A percentile compares a stretch with the other conserved stretches of the same genome.
Evolutionary conservation across 2,113 vertebrate species (phyloP).

Genomic region (Cryptomyrus ogoouensis): DNA sequence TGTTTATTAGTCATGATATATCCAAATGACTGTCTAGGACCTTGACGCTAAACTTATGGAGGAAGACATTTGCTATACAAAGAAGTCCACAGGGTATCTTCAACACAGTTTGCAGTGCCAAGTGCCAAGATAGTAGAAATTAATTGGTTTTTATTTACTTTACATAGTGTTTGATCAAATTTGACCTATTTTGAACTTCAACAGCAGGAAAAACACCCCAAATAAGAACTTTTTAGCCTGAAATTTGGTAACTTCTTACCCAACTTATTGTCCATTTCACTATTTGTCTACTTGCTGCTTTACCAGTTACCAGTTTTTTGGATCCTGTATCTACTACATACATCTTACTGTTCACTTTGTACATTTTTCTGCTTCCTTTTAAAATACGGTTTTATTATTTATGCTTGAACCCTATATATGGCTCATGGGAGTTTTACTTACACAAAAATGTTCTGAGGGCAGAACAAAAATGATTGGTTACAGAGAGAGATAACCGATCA

Average conservation of each 20-base stretch:
- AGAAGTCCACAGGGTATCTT: neutral
- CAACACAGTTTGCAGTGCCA: neutral
- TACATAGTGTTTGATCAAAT: neutral
- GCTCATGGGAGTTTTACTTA: too few species aligned
- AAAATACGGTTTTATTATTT: neutral
- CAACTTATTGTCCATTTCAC: neutral
- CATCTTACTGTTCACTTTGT: neutral
- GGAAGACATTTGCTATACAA: neutral
- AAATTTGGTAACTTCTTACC: neutral
- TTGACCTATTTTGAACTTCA: neutral
- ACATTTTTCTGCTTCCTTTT: neutral
- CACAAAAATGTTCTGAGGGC: too few species aligned
- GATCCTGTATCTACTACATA: neutral
- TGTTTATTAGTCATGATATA: neutral
- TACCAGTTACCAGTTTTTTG: neutral
- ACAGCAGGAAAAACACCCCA: neutral
- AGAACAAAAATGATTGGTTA: too few species aligned
- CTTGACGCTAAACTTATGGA: neutral
- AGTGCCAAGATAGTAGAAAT: neutral
- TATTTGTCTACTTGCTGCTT: neutral
- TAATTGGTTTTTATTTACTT: neutral
- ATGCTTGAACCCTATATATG: too few species aligned
- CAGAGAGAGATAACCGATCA: too few species aligned
- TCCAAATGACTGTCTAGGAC: neutral
- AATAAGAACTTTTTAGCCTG: neutral